Conservation (phyloP, 2,797 vertebrate genomes). For the Chiloscyllium punctatum region DNA sequence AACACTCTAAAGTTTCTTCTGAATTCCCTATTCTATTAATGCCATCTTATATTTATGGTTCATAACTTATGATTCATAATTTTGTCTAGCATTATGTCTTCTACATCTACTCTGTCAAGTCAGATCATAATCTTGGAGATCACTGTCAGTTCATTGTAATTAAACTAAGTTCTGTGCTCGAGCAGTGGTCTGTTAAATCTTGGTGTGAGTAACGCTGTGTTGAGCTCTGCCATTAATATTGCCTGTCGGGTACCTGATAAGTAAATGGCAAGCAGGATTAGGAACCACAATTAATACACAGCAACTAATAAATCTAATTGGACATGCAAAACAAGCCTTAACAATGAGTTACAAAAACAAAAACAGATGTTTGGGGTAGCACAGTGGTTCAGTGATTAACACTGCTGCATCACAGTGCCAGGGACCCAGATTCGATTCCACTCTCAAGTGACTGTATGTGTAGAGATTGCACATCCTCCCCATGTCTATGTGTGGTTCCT, state of each 20-base stretch:
- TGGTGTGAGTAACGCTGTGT: background rate
- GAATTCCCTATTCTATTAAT: background rate
- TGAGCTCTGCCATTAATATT: background rate
- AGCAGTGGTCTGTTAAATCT: background rate
- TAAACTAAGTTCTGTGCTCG: background rate
- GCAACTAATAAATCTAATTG: background rate
- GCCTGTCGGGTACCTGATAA: background rate
- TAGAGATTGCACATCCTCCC: no score
- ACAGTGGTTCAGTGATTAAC: no score
- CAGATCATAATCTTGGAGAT: background rate
- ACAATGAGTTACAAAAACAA: no score
- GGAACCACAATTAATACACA: background rate
- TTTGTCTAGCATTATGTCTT: background rate
- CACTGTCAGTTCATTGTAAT: background rate
- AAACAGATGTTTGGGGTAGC: no score
- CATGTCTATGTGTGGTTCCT: no score
- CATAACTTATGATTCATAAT: background rate
- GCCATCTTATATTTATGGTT: background rate
- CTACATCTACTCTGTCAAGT: background rate
- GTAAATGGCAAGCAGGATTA: background rate
- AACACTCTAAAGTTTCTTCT: background rate
- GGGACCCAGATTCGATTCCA: no score
- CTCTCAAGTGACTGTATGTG: no score
- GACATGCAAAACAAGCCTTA: background rate
- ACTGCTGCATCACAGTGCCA: no score